Evolutionary conservation across 2,797 vertebrate species (phyloP), one percentile per base, ranked within the genome.

Genomic region (Miichthys miiuy): DNA sequence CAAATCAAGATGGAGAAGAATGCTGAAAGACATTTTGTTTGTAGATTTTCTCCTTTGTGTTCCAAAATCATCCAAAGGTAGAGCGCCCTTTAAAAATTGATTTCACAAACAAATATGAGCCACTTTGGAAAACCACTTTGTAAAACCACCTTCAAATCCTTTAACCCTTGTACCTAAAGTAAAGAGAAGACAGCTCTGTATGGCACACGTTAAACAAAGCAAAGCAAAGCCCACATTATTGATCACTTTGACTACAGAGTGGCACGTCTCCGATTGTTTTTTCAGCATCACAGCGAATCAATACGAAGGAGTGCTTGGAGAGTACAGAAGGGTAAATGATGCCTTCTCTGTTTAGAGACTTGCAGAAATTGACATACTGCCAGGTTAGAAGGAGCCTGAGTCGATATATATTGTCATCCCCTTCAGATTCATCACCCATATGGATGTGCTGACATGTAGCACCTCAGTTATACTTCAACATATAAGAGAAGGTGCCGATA

Each of bases 321-420:
- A 84, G 71, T 69, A 51, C 77, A 74, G 83, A 69, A 57, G 70
- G 82, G 79, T 91, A 91, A 92, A 93, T 90, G 89, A 93, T 91
- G 92, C 90, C 81, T 91, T 86, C 87, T 90, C 86, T 83, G 75
- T 90, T 91, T 83, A 86, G 83, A 92, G 88, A 88, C 89, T 84
- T 10, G 7, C 42, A 34, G 42, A 84, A 89, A 93, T 93, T 92
- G 93, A 94, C 90, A 84, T 85, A 51, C 89, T 89, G 93, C 87
- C 91, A 85, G 79, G 78, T 77, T 52, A 80, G 84, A 87, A 74
- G 82, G 88, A 75, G 71, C 67, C 20, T 5, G 47, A 47, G 80
- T 93, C 90, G 74, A 93, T 93, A n/a, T 61, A 71, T 85, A 81
- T 86, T 42, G 86, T 82, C 90, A 78, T 75, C 77, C 46, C 72